Evolutionary conservation across 2,888 invertebrate genomes (phyloP).

Genomic region (Drosophila glabriapex): DNA sequence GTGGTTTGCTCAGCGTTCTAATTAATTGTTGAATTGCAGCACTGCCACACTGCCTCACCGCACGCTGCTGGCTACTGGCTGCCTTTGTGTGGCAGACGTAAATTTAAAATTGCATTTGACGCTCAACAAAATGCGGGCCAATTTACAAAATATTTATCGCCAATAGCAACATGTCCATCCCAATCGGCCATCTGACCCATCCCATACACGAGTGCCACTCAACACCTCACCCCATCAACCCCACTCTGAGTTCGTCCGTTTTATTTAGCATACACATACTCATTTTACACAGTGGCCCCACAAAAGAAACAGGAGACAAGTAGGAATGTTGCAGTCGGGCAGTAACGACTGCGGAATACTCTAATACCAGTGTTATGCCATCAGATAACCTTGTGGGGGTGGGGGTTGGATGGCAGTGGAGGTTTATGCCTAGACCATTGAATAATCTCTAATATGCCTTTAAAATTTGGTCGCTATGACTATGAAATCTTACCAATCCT

Average conservation of each 20-base stretch:
- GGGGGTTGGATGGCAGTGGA: not conserved
- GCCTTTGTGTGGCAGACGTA: constrained; percentile 33
- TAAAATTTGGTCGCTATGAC: not conserved
- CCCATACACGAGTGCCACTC: not conserved
- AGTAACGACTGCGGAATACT: not conserved
- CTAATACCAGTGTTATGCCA: not conserved
- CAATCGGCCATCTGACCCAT: constrained; percentile 24
- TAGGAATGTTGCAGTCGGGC: not conserved
- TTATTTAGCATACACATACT: constrained; percentile 54
- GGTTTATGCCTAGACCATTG: not conserved
- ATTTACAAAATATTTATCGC: constrained; percentile 65
- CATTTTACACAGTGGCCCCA: constrained; percentile 43
- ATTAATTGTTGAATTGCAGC: constrained; percentile 63
- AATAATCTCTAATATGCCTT: not conserved
- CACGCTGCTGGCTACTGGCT: not conserved
- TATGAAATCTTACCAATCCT: not conserved
- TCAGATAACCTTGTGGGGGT: not conserved
- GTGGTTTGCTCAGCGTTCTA: constrained; percentile 58
- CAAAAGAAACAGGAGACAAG: constrained; percentile 25
- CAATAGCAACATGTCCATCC: constrained; percentile 42
- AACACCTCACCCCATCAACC: not conserved
- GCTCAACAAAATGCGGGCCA: constrained; percentile 68
- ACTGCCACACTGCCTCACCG: constrained; percentile 3
- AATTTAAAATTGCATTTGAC: constrained; percentile 65
- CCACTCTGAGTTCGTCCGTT: constrained; percentile 20